Percentiles rank a stretch among this genome's conserved stretches.
Evolutionary conservation across 2,113 vertebrate genomes (phyloP).

Genomic region (Anoplopoma fimbria): DNA sequence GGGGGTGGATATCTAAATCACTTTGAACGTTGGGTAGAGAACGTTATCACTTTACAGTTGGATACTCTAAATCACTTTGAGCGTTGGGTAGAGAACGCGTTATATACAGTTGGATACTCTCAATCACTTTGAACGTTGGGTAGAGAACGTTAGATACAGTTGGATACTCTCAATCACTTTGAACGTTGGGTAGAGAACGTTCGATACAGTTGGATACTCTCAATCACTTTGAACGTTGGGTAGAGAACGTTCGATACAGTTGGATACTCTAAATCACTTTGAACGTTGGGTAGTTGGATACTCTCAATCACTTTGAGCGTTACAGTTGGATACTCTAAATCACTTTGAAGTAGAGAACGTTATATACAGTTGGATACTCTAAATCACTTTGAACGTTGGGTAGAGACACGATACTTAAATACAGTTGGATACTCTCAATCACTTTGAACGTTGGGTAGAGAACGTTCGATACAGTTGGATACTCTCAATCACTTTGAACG

Average conservation of each 20-base stretch:
- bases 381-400: not conserved
- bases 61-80: constrained; percentile 9
- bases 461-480: constrained; percentile 28
- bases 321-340: constrained; percentile 11
- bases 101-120: constrained; percentile 22
- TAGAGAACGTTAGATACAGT: constrained; percentile 26
- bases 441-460: constrained; percentile 11
- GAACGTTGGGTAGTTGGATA: constrained; percentile 26
- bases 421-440: constrained; percentile 13
- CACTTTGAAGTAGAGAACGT: constrained; percentile 10
- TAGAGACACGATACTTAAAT: constrained; percentile 29
- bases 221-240: constrained; percentile 1
- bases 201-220: constrained; percentile 23
- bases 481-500: not conserved
- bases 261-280: constrained; percentile 3
- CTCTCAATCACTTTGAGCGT: constrained; percentile 3
- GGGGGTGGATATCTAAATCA: too few relatives aligned
- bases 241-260: constrained; percentile 27
- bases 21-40: too few relatives aligned
- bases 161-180: constrained; percentile 4
- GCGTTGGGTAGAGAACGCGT: constrained; percentile 32
- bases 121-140: constrained; percentile 1
- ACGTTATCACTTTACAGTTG: constrained; percentile 23
- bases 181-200: constrained; percentile 28
- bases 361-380: constrained; percentile 22